Percentiles rank a stretch among this genome's conserved stretches.
Evolutionary conservation across 2,888 invertebrate species (phyloP).

Genomic region (Troilus luridus): DNA sequence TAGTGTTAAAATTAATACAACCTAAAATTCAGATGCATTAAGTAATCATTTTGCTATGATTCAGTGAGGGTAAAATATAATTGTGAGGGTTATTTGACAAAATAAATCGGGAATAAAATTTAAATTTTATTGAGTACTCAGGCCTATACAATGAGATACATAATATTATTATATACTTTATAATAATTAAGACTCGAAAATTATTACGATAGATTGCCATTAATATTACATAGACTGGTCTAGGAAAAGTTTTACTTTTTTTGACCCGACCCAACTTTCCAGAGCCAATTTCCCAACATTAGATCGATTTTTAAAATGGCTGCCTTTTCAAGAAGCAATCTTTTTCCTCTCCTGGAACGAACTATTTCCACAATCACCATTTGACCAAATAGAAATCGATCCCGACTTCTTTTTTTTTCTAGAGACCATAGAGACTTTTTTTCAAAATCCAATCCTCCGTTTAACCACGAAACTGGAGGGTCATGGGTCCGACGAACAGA

Average conservation of each 20-base stretch:
- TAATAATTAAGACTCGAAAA: no score
- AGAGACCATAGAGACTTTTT: neutral
- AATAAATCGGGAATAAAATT: no score
- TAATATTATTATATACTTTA: no score
- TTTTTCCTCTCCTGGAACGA: neutral
- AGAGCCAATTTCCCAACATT: neutral
- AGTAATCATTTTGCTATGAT: no score
- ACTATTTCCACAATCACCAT: neutral
- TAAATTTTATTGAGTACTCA: no score
- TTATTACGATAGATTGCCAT: no score
- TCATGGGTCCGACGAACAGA: neutral
- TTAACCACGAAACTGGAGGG: neutral
- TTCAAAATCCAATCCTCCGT: neutral
- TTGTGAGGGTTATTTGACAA: no score
- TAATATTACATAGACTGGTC: neutral
- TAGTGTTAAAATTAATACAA: no score
- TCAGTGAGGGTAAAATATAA: no score
- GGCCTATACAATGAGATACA: no score
- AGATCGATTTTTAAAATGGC: neutral
- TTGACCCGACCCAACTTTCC: neutral
- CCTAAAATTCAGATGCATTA: no score
- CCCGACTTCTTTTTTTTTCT: neutral
- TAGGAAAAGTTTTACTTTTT: neutral
- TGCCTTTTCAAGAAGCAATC: neutral
- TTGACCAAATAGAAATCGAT: constrained; percentile 29